These are phyloP conservation scores for Dusona sp. DNA, from an alignment of 2,888 invertebrate species.

Conservation along the genomic window DNA sequence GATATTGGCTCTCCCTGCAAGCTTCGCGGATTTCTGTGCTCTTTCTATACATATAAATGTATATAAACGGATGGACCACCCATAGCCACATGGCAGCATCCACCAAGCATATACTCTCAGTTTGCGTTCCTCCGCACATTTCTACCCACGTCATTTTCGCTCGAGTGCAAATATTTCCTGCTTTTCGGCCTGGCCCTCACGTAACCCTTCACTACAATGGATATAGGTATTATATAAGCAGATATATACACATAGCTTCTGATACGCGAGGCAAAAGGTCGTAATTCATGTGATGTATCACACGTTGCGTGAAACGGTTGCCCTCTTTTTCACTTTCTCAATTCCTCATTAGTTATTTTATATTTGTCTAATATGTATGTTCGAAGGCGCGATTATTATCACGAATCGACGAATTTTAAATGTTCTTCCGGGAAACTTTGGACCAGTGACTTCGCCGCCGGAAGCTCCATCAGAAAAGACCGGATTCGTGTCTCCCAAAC, in stretches of 20 bases:
- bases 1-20: conserved; percentile 80
- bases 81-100: conserved; percentile 50
- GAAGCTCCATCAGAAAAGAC: conserved; percentile 42
- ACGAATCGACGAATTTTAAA: neutral
- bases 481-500: conserved; percentile 49
- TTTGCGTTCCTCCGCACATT: conserved; percentile 37
- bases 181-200: conserved; percentile 70
- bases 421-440: conserved; percentile 13
- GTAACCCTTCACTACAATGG: conserved; percentile 21
- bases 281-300: neutral
- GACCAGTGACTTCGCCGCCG: conserved; percentile 20
- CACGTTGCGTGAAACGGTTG: neutral
- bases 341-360: neutral
- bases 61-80: conserved; percentile 36
- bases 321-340: neutral
- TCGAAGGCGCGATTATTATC: neutral
- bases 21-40: conserved; percentile 53
- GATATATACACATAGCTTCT: neutral
- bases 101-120: conserved; percentile 33
- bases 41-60: neutral
- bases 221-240: neutral
- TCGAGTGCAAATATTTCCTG: conserved; percentile 79
- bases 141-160: conserved; percentile 76
- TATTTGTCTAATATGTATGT: neutral
- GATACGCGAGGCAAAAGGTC: neutral